Evolutionary conservation across 2,888 invertebrate genomes (phyloP).

Genomic region (Macrophya alboannulata): DNA sequence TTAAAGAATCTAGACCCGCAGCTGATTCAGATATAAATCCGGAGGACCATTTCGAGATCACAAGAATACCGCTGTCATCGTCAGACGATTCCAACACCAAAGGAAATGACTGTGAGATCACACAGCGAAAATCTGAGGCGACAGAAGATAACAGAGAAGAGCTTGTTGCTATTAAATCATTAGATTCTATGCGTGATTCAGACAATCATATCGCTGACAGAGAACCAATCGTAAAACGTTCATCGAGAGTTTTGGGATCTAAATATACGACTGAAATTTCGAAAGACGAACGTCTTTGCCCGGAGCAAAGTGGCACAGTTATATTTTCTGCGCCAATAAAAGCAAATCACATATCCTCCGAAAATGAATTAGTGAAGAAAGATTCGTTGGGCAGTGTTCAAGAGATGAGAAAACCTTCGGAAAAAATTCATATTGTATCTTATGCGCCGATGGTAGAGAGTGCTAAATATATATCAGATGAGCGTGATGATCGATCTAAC

Average conservation of each 20-base stretch:
- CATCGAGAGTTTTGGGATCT: not conserved
- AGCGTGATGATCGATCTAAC: conserved; percentile 18
- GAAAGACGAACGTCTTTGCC: not conserved
- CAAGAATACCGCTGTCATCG: conserved; percentile 11
- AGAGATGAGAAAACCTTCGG: conserved; percentile 4
- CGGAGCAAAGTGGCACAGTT: conserved; percentile 29
- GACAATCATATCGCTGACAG: not conserved
- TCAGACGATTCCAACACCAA: not conserved
- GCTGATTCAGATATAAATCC: not conserved
- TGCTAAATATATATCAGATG: conserved; percentile 19
- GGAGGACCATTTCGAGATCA: conserved; percentile 32
- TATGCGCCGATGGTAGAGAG: conserved; percentile 31
- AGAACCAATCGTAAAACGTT: not conserved
- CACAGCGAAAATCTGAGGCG: not conserved
- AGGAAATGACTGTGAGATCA: not conserved
- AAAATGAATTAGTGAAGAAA: conserved; percentile 11
- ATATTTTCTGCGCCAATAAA: not conserved
- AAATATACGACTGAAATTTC: not conserved
- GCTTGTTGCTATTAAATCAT: conserved; percentile 27
- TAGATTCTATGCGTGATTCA: conserved; percentile 10
- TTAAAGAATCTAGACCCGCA: not conserved
- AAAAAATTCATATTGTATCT: conserved; percentile 28
- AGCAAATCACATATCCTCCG: not conserved
- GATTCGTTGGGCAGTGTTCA: not conserved
- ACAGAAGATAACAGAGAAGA: conserved; percentile 38